Conservation (phyloP, 2,113 vertebrate genomes). For the Dipodomys ordii region DNA sequence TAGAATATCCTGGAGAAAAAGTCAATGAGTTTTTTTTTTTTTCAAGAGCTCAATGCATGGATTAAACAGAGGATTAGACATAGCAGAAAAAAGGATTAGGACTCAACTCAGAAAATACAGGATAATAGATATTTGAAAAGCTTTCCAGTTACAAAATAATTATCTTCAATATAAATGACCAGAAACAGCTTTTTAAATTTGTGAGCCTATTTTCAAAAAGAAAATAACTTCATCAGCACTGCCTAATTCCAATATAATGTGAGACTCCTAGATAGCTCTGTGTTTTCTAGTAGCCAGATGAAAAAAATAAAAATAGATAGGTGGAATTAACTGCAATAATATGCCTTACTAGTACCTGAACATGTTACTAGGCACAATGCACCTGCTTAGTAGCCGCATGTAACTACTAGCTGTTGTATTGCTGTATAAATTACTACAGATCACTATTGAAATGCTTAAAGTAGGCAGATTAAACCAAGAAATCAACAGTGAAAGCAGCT, state of each 20-base stretch:
- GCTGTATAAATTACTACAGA: background rate
- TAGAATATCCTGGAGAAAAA: background rate
- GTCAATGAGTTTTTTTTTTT: background rate
- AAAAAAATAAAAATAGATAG: slow-evolving; percentile 9
- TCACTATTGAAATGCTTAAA: background rate
- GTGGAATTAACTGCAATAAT: slow-evolving; percentile 34
- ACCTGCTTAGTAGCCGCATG: background rate
- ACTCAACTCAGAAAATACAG: slow-evolving; percentile 33
- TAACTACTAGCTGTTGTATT: background rate
- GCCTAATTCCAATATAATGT: slow-evolving; percentile 18
- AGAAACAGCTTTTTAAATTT: background rate
- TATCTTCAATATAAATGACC: background rate
- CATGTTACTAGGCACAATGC: background rate
- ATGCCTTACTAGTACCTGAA: background rate
- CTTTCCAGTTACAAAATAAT: background rate
- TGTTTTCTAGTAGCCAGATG: background rate
- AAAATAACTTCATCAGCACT: background rate
- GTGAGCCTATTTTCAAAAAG: background rate
- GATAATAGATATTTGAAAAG: slow-evolving; percentile 51
- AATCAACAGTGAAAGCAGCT: background rate
- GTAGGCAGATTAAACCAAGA: background rate
- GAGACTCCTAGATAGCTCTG: background rate
- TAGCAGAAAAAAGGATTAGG: slow-evolving; percentile 27
- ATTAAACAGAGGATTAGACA: slow-evolving; percentile 29
- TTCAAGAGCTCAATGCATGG: background rate